Base-by-base conservation (phyloP, 2,888 invertebrate species). In the Epistrophe grossulariae region DNA sequence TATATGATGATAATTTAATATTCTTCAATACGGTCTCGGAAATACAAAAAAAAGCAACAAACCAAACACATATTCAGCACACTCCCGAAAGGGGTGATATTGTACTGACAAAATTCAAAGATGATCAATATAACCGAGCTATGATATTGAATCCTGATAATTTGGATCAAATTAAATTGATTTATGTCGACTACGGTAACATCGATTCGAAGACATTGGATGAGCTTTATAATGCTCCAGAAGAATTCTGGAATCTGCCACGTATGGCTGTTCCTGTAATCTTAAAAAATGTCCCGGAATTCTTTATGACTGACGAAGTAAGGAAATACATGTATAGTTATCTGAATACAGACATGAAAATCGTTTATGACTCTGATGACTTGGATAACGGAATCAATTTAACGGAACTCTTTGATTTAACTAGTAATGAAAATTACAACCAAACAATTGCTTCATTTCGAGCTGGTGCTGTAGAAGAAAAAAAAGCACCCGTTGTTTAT, bases 151-250 rank as follows among this genome's bases (percentile, higher is more conserved):
- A 90, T 80, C 80, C 88, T 0, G 89, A 90, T 0, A 84, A 91
- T 72, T 76, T 89, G 2, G 82, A 89, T 3, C 80, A 84, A 28
- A 91, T 93, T 13, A 89, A 89, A 52, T 79, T 92, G 13, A 89
- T 91, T 15, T 91, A 90, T 55, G 88, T 92, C 11, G 93, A 93
- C 74, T 92, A 90, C 76, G 93, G 93, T 1, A 92, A 90, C 82
- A 82, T 91, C 17, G 92, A 92, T 77, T 31, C 88, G 2, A 89
- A 90, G 50, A 77, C 89, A 6, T 77, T 91, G 15, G 89, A 89
- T 2, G 88, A 90, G 35, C 89, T 93, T 1, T 89, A 89, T 55
- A 89, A 90, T 62, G 90, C 91, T 5, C 90, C 90, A 4, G 66
- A 62, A 0, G 79, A 90, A 57, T 88, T 91, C 35, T 79, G 89